Percentiles rank a stretch among this genome's conserved stretches.
Conservation (phyloP, 2,888 invertebrate species). For the Aplocera efformata region DNA sequence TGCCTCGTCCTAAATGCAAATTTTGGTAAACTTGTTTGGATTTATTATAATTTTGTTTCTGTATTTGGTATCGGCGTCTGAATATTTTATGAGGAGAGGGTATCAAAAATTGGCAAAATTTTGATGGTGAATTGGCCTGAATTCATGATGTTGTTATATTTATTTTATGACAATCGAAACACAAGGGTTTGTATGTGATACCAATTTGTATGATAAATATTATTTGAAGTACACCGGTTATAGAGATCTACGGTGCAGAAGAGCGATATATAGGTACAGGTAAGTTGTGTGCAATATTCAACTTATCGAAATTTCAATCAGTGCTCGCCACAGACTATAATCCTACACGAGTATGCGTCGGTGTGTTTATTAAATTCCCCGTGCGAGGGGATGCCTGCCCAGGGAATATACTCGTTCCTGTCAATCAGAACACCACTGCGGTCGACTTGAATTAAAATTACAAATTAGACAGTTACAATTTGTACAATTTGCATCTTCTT, state of each 20-base stretch:
- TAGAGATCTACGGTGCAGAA: too few species aligned
- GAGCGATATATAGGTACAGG: background rate
- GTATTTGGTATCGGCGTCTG: slow-evolving; percentile 19
- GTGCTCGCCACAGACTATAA: slow-evolving; percentile 45
- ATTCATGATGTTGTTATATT: too few species aligned
- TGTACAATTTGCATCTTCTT: background rate
- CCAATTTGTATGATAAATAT: too few species aligned
- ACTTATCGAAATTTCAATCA: slow-evolving; percentile 55
- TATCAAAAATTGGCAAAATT: background rate
- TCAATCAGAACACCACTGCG: slow-evolving; percentile 8
- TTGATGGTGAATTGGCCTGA: too few species aligned
- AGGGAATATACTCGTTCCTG: slow-evolving; percentile 14
- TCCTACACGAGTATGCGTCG: slow-evolving; percentile 37
- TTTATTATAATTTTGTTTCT: slow-evolving; percentile 22
- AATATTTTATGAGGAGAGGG: slow-evolving; percentile 14
- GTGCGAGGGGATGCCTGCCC: slow-evolving; percentile 20
- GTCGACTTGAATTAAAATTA: background rate
- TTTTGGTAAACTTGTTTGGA: slow-evolving; percentile 30
- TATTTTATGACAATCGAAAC: too few species aligned
- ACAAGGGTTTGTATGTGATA: too few species aligned
- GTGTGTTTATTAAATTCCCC: slow-evolving; percentile 53
- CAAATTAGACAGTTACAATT: background rate
- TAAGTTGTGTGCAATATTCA: slow-evolving; percentile 23
- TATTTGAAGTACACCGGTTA: too few species aligned
- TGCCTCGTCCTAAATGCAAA: slow-evolving; percentile 36